phyloP scores from a whole-genome alignment of 2,113 vertebrate genomes.

The Brienomyrus brachyistius region DNA sequence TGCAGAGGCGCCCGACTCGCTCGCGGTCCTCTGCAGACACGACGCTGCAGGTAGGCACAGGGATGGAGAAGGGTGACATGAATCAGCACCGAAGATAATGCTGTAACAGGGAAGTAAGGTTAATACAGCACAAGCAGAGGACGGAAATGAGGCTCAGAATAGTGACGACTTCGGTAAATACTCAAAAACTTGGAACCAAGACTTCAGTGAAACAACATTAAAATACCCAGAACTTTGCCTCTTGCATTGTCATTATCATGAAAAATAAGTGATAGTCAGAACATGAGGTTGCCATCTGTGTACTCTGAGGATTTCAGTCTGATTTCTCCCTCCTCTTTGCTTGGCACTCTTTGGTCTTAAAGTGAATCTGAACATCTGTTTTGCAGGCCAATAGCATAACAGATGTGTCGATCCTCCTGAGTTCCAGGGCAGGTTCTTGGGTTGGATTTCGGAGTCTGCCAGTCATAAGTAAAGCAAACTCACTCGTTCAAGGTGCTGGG shows the following conservation, averaged over 20 bases:
- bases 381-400: neutral
- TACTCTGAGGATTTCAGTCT: neutral
- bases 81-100: neutral
- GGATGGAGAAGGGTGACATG: neutral
- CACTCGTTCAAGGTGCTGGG: conserved; percentile 58
- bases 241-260: neutral
- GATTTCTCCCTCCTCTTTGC: neutral
- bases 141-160: neutral
- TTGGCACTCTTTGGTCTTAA: neutral
- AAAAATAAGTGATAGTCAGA: neutral
- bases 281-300: neutral
- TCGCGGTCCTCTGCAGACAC: conserved; percentile 69
- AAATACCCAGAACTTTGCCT: neutral
- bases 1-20: conserved; percentile 75
- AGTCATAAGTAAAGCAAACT: conserved; percentile 20
- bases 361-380: neutral
- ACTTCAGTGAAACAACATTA: neutral
- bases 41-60: conserved; percentile 47
- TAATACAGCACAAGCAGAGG: neutral
- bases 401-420: neutral
- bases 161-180: neutral
- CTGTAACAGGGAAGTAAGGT: too few species aligned
- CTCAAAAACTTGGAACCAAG: neutral
- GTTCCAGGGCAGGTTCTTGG: neutral
- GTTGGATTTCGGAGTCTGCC: neutral